phyloP scores from a whole-genome alignment of 2,797 vertebrate species.

The Anguilla marmorata region DNA sequence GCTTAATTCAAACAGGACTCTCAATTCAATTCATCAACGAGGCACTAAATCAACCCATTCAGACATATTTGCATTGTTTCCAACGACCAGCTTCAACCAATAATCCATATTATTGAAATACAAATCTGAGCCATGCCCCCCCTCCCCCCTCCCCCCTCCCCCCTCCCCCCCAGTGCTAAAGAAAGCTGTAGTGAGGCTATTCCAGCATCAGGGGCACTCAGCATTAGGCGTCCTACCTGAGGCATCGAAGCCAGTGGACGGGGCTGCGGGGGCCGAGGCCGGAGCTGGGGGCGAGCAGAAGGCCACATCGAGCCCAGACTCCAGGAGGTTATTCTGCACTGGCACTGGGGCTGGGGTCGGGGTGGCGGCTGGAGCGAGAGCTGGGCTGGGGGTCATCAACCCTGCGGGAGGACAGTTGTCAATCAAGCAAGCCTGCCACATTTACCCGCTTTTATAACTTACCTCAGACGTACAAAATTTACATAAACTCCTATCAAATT shows the following conservation, averaged over 20 bases:
- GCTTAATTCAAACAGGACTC: too few species aligned
- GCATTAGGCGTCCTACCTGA: constrained; percentile 78
- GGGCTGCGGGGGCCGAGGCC: constrained; percentile 67
- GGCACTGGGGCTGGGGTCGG: constrained; percentile 70
- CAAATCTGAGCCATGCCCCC: neutral
- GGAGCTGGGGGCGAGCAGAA: constrained; percentile 75
- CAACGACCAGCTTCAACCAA: neutral
- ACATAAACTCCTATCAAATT: neutral
- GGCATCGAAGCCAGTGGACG: constrained; percentile 84
- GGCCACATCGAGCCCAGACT: constrained; percentile 85
- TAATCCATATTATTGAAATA: neutral
- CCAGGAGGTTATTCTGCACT: constrained; percentile 84
- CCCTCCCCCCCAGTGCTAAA: neutral
- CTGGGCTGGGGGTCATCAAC: constrained; percentile 73
- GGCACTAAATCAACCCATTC: neutral
- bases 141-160: neutral
- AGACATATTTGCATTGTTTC: neutral
- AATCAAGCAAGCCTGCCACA: neutral
- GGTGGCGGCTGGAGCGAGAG: constrained; percentile 65
- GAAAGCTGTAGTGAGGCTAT: neutral
- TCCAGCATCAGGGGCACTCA: neutral
- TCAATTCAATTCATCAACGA: neutral
- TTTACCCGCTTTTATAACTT: neutral
- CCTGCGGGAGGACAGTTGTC: constrained; percentile 47
- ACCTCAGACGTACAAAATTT: neutral